These are phyloP conservation scores for Mythimna loreyi DNA, from an alignment of 2,888 invertebrate species.

Conservation along the genomic window DNA sequence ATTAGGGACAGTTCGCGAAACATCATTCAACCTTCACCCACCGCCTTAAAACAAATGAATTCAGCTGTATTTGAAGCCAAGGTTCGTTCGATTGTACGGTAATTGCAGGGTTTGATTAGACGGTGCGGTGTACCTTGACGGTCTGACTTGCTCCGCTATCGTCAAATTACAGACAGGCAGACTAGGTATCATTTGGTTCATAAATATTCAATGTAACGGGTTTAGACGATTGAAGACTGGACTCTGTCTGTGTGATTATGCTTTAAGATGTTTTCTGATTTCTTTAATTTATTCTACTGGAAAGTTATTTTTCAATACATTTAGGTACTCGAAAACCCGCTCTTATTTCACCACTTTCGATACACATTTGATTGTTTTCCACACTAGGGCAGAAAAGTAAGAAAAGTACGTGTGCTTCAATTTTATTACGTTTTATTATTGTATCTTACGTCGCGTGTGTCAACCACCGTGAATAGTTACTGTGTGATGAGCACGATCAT, in stretches of 20 bases:
- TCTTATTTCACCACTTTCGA: no score
- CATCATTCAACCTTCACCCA: constrained; percentile 71
- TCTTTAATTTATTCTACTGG: background rate
- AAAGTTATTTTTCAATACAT: no score
- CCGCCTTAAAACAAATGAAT: constrained; percentile 67
- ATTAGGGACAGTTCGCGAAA: constrained; percentile 66
- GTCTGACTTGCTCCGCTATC: constrained; percentile 34
- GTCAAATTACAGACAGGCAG: constrained; percentile 50
- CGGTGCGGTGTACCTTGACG: constrained; percentile 67
- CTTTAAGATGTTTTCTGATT: background rate
- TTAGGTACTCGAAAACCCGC: no score
- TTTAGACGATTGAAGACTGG: constrained; percentile 30
- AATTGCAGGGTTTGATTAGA: constrained; percentile 71
- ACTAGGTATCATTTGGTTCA: constrained; percentile 44
- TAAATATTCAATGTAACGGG: constrained; percentile 58
- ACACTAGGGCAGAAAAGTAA: no score
- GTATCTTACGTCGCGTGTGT: no score
- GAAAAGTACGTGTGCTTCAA: no score
- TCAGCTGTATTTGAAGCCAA: constrained; percentile 71
- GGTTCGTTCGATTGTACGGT: constrained; percentile 69
- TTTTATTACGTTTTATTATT: no score
- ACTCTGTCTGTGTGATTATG: background rate
- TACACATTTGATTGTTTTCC: no score
- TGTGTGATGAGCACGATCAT: no score
- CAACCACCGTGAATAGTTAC: no score